These are phyloP conservation scores for Tapirus terrestris DNA, from an alignment of 2,113 vertebrate genomes.

Conservation along the genomic window DNA sequence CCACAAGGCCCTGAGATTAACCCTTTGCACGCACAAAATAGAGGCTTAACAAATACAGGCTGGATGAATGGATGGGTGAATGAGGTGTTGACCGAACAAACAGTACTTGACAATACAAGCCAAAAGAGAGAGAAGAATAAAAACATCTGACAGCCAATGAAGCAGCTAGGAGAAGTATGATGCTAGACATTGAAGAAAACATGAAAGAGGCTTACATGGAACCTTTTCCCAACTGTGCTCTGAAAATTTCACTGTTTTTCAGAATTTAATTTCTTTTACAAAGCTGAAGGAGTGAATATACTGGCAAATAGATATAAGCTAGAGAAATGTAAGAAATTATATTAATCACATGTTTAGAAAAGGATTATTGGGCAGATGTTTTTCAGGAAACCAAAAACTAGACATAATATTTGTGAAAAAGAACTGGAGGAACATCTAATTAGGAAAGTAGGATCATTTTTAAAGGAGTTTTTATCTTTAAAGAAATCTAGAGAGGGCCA, in stretches of 20 bases:
- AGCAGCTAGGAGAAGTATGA: not conserved
- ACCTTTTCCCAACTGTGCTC: not conserved
- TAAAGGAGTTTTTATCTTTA: constrained; percentile 40
- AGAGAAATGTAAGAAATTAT: constrained; percentile 53
- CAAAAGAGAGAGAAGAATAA: not conserved
- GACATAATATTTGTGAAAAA: constrained; percentile 8
- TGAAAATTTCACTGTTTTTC: constrained; percentile 37
- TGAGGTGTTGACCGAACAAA: not conserved
- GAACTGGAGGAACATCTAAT: not conserved
- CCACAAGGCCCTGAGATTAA: not conserved
- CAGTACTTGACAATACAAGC: not conserved
- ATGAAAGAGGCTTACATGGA: not conserved
- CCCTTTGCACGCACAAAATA: not conserved
- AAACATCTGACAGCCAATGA: not conserved
- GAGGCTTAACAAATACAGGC: not conserved
- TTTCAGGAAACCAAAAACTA: constrained; percentile 41
- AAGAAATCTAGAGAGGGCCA: constrained; percentile 15
- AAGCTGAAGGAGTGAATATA: not conserved
- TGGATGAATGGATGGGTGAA: not conserved
- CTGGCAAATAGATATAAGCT: not conserved
- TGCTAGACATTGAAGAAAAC: not conserved
- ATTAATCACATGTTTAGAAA: constrained; percentile 51
- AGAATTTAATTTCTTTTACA: constrained; percentile 31
- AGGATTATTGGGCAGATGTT: not conserved
- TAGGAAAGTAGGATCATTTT: not conserved